These are phyloP conservation scores for Ligdia adustata DNA, from an alignment of 2,888 invertebrate species.

Conservation along the genomic window DNA sequence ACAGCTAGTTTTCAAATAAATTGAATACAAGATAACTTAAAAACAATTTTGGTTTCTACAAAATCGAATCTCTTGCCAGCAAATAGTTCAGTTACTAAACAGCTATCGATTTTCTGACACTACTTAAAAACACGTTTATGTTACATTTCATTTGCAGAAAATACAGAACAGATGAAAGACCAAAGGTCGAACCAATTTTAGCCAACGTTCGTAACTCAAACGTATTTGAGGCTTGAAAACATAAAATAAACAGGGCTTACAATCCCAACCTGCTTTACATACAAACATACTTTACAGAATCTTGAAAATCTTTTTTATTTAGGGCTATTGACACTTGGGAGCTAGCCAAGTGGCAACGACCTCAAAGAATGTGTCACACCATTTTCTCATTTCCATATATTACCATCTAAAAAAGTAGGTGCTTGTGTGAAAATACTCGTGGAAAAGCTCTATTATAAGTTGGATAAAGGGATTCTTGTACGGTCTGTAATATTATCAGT, in stretches of 20 bases:
- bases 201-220: conserved; percentile 6
- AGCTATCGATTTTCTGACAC: too few relatives aligned
- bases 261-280: conserved; percentile 7
- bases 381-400: conserved; percentile 22
- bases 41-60: too few relatives aligned
- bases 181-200: conserved; percentile 10
- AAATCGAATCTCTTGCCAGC: too few relatives aligned
- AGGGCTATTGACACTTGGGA: conserved; percentile 20
- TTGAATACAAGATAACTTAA: too few relatives aligned
- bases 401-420: conserved; percentile 19
- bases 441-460: conserved; percentile 10
- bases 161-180: neutral
- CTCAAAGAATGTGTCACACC: conserved; percentile 18
- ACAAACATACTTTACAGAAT: conserved; percentile 14
- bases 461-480: too few relatives aligned
- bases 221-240: conserved; percentile 1
- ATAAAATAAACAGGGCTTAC: conserved; percentile 6
- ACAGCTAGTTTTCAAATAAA: too few relatives aligned
- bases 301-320: conserved; percentile 17
- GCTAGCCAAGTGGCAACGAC: conserved; percentile 22
- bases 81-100: too few relatives aligned
- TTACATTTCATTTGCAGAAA: neutral
- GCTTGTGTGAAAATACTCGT: conserved; percentile 1
- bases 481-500: too few relatives aligned
- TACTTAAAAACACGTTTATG: too few relatives aligned